phyloP scores from a whole-genome alignment of 2,113 vertebrate species.

The Gobius niger region DNA sequence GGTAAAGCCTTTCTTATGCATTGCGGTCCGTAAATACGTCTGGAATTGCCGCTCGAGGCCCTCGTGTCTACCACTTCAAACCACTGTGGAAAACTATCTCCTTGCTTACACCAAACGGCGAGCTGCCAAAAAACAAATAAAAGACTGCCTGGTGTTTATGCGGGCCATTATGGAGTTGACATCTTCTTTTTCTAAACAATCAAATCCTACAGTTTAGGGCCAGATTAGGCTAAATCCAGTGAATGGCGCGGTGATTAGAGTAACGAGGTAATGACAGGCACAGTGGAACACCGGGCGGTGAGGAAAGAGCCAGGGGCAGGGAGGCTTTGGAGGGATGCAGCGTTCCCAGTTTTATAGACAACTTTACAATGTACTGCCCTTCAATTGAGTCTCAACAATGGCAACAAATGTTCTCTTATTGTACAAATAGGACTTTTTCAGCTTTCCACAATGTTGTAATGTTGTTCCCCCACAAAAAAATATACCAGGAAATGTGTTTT shows the following conservation, averaged over 20 bases:
- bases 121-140: neutral
- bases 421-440: too few species aligned
- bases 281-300: neutral
- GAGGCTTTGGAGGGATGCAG: neutral
- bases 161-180: neutral
- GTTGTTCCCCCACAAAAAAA: too few species aligned
- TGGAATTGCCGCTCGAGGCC: neutral
- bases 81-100: neutral
- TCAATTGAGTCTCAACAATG: neutral
- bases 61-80: neutral
- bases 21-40: neutral
- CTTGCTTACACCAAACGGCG: neutral
- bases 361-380: neutral
- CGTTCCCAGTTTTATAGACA: neutral
- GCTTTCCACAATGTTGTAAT: too few species aligned
- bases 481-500: too few species aligned
- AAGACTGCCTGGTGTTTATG: neutral
- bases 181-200: conserved; percentile 6
- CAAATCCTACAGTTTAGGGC: neutral
- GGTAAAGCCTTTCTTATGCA: neutral
- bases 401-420: neutral
- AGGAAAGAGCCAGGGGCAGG: neutral
- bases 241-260: neutral
- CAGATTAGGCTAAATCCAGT: neutral
- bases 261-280: neutral